Evolutionary conservation across 2,797 vertebrate genomes (phyloP).

Genomic region (Schizothorax lantsangensis): DNA sequence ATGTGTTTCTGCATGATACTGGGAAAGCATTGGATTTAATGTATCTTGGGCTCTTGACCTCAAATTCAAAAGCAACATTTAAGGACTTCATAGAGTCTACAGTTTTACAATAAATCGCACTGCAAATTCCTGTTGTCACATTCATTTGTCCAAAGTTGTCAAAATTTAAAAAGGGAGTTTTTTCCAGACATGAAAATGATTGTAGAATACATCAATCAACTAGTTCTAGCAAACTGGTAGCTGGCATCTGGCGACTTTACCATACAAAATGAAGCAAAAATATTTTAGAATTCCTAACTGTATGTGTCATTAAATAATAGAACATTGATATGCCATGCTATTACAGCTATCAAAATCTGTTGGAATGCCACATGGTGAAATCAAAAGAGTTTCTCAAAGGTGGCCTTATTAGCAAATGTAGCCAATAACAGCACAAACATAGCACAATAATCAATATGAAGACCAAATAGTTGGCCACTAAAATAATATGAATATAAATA

Average conservation of each 20-base stretch:
- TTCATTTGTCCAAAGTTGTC: neutral
- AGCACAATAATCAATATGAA: neutral
- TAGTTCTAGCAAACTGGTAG: neutral
- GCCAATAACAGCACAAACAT: neutral
- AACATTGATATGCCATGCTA: too few relatives aligned
- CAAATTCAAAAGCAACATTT: neutral
- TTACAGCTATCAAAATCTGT: neutral
- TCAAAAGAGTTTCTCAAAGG: neutral
- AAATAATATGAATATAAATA: neutral
- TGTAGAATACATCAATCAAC: neutral
- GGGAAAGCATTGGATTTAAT: neutral
- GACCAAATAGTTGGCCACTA: neutral
- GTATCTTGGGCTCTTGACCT: neutral
- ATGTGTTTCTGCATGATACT: neutral
- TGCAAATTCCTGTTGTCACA: neutral
- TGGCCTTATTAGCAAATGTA: neutral
- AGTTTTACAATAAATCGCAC: slow-evolving; percentile 11
- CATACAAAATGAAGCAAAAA: neutral
- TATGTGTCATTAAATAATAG: neutral
- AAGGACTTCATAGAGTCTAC: neutral
- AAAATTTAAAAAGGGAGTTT: neutral
- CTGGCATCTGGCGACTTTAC: neutral
- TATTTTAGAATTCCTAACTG: neutral
- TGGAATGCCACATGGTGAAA: neutral
- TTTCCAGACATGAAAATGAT: neutral